Conservation (phyloP, 1,140 invertebrate species). For the Anoplolepis gracilipes region DNA sequence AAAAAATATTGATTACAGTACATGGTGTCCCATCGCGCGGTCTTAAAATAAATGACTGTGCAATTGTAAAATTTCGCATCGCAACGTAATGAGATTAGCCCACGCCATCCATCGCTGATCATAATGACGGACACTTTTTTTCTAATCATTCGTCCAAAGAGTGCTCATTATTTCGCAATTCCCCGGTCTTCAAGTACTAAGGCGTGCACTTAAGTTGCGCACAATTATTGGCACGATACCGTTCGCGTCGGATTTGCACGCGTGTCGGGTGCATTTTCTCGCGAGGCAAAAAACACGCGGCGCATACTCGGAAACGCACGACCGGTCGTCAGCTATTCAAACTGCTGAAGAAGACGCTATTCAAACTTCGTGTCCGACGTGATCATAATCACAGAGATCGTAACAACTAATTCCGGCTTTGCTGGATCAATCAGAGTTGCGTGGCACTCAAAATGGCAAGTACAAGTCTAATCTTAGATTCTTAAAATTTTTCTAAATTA, state of each 20-base stretch:
- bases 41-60: conserved; percentile 27
- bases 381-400: conserved; percentile 28
- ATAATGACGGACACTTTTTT: conserved; percentile 47
- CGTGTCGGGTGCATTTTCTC: conserved; percentile 44
- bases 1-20: neutral
- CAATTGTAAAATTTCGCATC: conserved; percentile 24
- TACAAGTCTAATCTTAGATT: neutral
- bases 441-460: neutral
- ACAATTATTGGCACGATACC: conserved; percentile 61
- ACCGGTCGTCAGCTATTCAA: neutral
- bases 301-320: conserved; percentile 14
- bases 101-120: conserved; percentile 15
- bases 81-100: conserved; percentile 18
- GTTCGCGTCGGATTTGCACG: conserved; percentile 23
- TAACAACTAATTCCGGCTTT: neutral
- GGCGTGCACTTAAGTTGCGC: conserved; percentile 50
- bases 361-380: conserved; percentile 6
- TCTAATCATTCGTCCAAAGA: conserved; percentile 40
- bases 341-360: conserved; percentile 4
- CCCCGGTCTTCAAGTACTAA: conserved; percentile 35
- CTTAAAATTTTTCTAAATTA: neutral
- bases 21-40: neutral
- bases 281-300: conserved; percentile 57
- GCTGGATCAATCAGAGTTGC: conserved; percentile 10
- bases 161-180: conserved; percentile 56